Evolutionary conservation across 2,113 vertebrate species (phyloP), one percentile per base, ranked within the genome.

Genomic region (Megaleporinus macrocephalus): DNA sequence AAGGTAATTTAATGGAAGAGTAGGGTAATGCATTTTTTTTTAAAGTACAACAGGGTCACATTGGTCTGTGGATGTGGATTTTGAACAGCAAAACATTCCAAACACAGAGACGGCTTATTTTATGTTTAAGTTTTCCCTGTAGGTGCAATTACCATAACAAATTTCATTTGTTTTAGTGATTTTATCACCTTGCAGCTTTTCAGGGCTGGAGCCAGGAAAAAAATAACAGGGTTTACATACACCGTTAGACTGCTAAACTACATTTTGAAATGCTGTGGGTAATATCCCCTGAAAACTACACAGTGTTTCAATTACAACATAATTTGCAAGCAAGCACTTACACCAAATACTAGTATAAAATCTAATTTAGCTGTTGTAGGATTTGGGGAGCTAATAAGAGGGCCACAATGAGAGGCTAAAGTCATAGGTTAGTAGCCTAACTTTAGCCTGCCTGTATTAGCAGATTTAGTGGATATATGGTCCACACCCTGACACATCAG

Each of bases 1-100:
- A 70, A 44, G 66, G 30, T 68, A 68, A 41, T 70, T 70, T 70
- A 70, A 44, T 44, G 66, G 22, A 70, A 13, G 13, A 22, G 66
- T 44, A 44, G 41, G 20, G 33, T 68, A 68, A 68, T 70, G 33
- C 24, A 44, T 13, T 44, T 70, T 68, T 68, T 36, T 36, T 5
- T 1, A 66, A 68, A 68, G 65, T 68, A 36, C 18, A 36, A 20
- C 18, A 22, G 33, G 65, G 66, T 70, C 27, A 30, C 27, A 36
- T 22, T n/a, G 22, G 66, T 69, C 6, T 41, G 33, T 69, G 66
- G 1, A 22, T 29, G 62, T 65, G 62, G 24, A 16, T 65, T 18
- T 68, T 68, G 3, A 36, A 33, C 29, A 22, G 16, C 3, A 65
- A 30, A 27, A 30, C 2, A 18, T 65, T 65, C 15, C 14, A 36